Percentiles rank a stretch among this genome's conserved stretches.
These are phyloP conservation scores for Laupala kohalensis DNA, from an alignment of 1,140 invertebrate genomes.

Conservation along the genomic window DNA sequence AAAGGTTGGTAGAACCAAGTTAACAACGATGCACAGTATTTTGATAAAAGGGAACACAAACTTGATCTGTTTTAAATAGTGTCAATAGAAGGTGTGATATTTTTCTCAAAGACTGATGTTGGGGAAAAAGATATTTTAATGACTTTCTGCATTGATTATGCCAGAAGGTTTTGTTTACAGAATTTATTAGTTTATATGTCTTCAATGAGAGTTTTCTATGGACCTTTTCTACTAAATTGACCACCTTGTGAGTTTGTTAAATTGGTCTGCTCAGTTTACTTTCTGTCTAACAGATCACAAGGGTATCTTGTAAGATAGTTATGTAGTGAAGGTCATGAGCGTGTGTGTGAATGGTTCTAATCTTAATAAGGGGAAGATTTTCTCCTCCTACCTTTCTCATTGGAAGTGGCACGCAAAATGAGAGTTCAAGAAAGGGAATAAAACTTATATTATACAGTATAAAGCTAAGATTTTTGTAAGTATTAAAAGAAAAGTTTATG, in stretches of 20 bases:
- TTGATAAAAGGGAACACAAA: conserved; percentile 16
- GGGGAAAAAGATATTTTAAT: conserved; percentile 14
- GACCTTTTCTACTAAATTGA: conserved; percentile 13
- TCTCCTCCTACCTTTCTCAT: conserved; percentile 22
- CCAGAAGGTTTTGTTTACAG: conserved; percentile 12
- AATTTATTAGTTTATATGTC: conserved; percentile 9
- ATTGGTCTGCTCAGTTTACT: conserved; percentile 3
- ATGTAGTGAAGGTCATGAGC: conserved; percentile 10
- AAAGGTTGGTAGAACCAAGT: conserved; percentile 20
- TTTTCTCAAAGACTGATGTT: conserved; percentile 20
- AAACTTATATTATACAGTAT: background rate
- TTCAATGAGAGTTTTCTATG: conserved; percentile 10
- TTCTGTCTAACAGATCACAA: conserved; percentile 6
- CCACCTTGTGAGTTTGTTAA: conserved; percentile 7
- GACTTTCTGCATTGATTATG: background rate
- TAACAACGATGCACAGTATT: conserved; percentile 18
- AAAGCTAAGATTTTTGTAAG: background rate
- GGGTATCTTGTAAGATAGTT: background rate
- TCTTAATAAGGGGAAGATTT: conserved; percentile 6
- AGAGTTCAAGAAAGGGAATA: conserved; percentile 5
- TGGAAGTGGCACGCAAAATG: conserved; percentile 16
- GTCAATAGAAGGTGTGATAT: conserved; percentile 17
- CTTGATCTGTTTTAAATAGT: conserved; percentile 12
- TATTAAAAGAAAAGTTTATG: background rate
- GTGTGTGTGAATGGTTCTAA: conserved; percentile 13